These are phyloP conservation scores for Reticulitermes lucifugus DNA, from an alignment of 2,888 invertebrate genomes.

Conservation along the genomic window DNA sequence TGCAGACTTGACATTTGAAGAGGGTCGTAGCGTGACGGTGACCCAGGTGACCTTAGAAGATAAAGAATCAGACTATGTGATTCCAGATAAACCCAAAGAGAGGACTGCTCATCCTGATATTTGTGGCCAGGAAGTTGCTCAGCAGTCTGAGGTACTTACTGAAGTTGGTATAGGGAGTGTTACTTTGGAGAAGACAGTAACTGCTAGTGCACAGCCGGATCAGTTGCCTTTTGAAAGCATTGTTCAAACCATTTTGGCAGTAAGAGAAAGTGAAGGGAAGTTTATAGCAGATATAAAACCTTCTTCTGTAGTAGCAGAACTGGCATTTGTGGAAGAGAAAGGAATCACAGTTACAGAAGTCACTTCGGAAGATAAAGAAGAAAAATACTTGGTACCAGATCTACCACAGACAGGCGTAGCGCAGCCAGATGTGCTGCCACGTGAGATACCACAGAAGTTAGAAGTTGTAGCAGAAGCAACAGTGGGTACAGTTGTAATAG, in stretches of 20 bases:
- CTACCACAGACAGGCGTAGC: slow-evolving; percentile 63
- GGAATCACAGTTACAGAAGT: slow-evolving; percentile 67
- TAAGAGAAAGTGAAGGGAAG: slow-evolving; percentile 67
- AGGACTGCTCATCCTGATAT: slow-evolving; percentile 54
- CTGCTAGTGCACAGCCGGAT: slow-evolving; percentile 66
- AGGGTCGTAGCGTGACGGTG: slow-evolving; percentile 67
- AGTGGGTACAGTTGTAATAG: slow-evolving; percentile 59
- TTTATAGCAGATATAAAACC: slow-evolving; percentile 60
- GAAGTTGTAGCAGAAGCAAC: slow-evolving; percentile 65
- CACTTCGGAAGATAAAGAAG: slow-evolving; percentile 66
- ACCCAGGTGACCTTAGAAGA: slow-evolving; percentile 67
- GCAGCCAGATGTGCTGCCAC: slow-evolving; percentile 63
- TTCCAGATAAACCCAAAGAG: slow-evolving; percentile 51
- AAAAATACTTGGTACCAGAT: slow-evolving; percentile 61
- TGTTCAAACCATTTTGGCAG: slow-evolving; percentile 66
- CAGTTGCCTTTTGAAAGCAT: slow-evolving; percentile 69
- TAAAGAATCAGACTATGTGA: slow-evolving; percentile 61
- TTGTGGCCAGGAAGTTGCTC: slow-evolving; percentile 61
- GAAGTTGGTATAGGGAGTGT: slow-evolving; percentile 48
- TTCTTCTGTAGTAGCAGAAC: slow-evolving; percentile 65
- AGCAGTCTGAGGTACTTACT: slow-evolving; percentile 61
- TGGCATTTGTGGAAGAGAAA: slow-evolving; percentile 63
- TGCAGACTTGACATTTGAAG: slow-evolving; percentile 63
- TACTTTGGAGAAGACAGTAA: slow-evolving; percentile 57
- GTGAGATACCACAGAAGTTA: slow-evolving; percentile 65